Conservation (phyloP, 2,888 invertebrate species). For the Hydraecia micacea region DNA sequence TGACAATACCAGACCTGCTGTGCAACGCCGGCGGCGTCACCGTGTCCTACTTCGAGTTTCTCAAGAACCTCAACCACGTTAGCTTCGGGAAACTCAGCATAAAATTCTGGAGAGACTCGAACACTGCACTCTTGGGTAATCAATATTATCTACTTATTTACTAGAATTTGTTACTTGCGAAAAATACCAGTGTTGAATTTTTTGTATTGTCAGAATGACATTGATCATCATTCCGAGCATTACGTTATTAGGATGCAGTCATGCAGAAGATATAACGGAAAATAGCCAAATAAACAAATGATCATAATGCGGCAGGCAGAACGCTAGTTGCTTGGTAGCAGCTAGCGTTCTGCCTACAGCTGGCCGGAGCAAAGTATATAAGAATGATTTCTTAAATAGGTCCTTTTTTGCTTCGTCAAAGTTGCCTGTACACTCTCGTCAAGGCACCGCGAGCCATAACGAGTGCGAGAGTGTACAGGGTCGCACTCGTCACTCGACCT, state of each 20-base stretch:
- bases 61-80: slow-evolving; percentile 97
- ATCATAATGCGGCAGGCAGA: neutral
- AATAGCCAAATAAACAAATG: neutral
- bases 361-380: neutral
- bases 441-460: too few relatives aligned
- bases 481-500: too few relatives aligned
- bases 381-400: neutral
- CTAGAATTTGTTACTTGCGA: neutral
- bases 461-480: too few relatives aligned
- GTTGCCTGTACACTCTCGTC: neutral
- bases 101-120: slow-evolving; percentile 96
- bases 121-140: slow-evolving; percentile 93
- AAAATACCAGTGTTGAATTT: neutral
- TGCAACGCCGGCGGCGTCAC: slow-evolving; percentile 96
- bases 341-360: neutral
- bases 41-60: slow-evolving; percentile 97
- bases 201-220: neutral
- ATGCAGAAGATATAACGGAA: neutral
- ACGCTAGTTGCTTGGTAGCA: neutral
- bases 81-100: slow-evolving; percentile 96
- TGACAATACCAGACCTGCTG: slow-evolving; percentile 95
- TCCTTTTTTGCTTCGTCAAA: neutral
- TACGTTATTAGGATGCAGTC: neutral
- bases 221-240: neutral
- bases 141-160: slow-evolving; percentile 13